Evolutionary conservation across 2,797 vertebrate genomes (phyloP), one percentile per base, ranked within the genome.

Genomic region (Salmo trutta): DNA sequence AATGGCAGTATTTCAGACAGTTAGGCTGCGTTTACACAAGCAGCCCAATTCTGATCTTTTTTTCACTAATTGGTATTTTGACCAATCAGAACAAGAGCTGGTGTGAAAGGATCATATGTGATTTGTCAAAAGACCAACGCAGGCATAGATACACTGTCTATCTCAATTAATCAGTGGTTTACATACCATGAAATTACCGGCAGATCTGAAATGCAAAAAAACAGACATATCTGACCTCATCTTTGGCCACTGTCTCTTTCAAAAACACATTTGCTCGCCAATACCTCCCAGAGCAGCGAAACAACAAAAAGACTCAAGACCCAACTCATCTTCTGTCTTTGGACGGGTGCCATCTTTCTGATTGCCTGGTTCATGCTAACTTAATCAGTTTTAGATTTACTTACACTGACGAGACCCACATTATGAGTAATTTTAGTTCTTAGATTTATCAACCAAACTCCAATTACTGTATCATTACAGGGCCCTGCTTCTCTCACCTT

Each of bases 341-440:
- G 97, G 97, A 98, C 87, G 93, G 92, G 91, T 97, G 97, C 97
- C 97, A 98, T 98, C 96, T 98, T 97, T 97, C 96, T 97, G 96
- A 97, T 96, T 95, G 96, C 95, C 95, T 96, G 96, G 96, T 98
- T 98, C 96, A 97, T 96, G 96, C 96, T 96, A 97, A 97, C 91
- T 97, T 98, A 98, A 98, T 98, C 97, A 98, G 96, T 97, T 97
- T 96, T 96, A 97, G 97, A 96, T 97, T 97, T 97, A 97, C 96
- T 96, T 91, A 97, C 97, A 97, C 95, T 96, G 96, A 96, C 94
- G 96, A 97, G 96, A 93, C 95, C 96, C 95, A 95, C 96, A 96
- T 97, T 96, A 96, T 97, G 96, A 97, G 97, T 98, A 96, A 97
- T 98, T 97, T 96, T 91, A 91, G 95, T 96, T 96, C 96, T 97